These are phyloP conservation scores for Trypoxylon attenuatum DNA, from an alignment of 2,888 invertebrate species.

Conservation along the genomic window DNA sequence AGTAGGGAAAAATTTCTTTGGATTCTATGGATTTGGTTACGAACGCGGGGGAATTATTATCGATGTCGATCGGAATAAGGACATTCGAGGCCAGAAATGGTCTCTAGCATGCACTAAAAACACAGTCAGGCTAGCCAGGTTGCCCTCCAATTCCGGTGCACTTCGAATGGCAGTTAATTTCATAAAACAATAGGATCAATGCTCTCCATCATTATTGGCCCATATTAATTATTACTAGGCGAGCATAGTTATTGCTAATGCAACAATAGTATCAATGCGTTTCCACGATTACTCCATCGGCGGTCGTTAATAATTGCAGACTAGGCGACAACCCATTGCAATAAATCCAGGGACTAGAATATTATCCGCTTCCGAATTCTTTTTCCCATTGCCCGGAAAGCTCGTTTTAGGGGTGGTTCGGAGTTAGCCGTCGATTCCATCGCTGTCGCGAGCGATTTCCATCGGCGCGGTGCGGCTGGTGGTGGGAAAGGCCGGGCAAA, in stretches of 20 bases:
- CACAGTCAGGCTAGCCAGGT: too few relatives aligned
- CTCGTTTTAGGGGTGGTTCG: too few relatives aligned
- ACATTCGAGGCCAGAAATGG: too few relatives aligned
- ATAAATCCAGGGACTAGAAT: slow-evolving; percentile 1
- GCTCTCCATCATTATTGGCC: slow-evolving; percentile 11
- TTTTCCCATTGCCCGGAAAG: too few relatives aligned
- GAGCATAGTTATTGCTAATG: slow-evolving; percentile 26
- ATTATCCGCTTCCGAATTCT: slow-evolving; percentile 5
- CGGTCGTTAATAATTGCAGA: slow-evolving; percentile 39
- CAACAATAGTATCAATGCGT: slow-evolving; percentile 40
- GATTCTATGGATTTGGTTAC: too few relatives aligned
- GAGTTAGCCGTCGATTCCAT: neutral
- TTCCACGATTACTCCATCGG: slow-evolving; percentile 33
- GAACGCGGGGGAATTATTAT: too few relatives aligned
- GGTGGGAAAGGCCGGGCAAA: neutral
- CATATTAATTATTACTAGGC: slow-evolving; percentile 40
- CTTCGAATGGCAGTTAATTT: slow-evolving; percentile 20
- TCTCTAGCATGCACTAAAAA: too few relatives aligned
- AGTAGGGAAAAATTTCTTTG: too few relatives aligned
- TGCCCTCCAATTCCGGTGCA: slow-evolving; percentile 1
- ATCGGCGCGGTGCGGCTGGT: neutral
- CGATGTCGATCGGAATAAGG: too few relatives aligned
- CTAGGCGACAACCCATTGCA: slow-evolving; percentile 11
- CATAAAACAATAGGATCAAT: slow-evolving; percentile 17
- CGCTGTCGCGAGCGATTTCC: slow-evolving; percentile 8